Percentiles rank a stretch among this genome's conserved stretches.
phyloP scores from a whole-genome alignment of 2,888 invertebrate genomes.

The Scelioninae gen. 1 region DNA sequence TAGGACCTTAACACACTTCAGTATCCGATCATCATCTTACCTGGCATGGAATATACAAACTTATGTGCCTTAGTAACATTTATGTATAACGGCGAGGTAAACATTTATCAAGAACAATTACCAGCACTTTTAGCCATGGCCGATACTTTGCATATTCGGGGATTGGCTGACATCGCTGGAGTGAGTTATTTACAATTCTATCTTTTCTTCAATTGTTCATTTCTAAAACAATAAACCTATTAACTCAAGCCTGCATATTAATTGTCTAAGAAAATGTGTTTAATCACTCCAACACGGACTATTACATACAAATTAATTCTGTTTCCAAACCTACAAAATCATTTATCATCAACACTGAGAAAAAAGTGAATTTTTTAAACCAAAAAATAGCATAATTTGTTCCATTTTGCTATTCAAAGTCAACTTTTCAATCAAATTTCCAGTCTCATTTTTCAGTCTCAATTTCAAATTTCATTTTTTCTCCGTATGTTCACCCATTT shows the following conservation, averaged over 20 bases:
- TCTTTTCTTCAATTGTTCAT: neutral
- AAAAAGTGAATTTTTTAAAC: no score
- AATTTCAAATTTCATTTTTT: no score
- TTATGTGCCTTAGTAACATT: slow-evolving; percentile 91
- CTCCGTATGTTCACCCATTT: no score
- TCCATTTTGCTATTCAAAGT: no score
- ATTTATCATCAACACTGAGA: no score
- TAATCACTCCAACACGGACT: slow-evolving; percentile 15
- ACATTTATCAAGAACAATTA: slow-evolving; percentile 91
- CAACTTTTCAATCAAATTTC: no score
- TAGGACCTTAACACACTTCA: slow-evolving; percentile 88
- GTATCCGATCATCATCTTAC: slow-evolving; percentile 90
- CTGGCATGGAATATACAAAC: slow-evolving; percentile 89
- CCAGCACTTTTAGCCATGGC: slow-evolving; percentile 91
- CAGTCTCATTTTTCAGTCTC: no score
- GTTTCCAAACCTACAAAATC: no score
- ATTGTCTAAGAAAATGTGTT: slow-evolving; percentile 42
- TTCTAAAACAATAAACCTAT: slow-evolving; percentile 13
- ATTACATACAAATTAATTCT: no score
- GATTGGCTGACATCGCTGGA: slow-evolving; percentile 91
- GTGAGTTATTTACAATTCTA: slow-evolving; percentile 85
- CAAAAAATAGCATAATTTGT: no score
- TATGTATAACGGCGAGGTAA: slow-evolving; percentile 95
- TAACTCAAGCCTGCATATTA: slow-evolving; percentile 56
- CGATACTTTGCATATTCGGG: slow-evolving; percentile 92